Conservation (phyloP, 2,888 invertebrate genomes). For the Nomada fabriciana region DNA sequence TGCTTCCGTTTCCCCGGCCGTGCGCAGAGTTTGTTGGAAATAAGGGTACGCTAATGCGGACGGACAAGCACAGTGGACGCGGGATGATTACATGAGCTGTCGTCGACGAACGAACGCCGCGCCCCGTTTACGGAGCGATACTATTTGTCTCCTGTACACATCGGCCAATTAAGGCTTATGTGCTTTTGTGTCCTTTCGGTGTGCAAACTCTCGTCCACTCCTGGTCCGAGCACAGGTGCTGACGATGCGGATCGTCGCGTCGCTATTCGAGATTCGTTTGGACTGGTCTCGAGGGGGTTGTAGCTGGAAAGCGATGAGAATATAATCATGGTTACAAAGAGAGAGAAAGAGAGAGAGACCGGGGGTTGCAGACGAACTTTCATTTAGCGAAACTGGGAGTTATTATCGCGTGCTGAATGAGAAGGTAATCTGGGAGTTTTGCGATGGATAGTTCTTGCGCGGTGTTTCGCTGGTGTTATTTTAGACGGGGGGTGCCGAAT, state of each 20-base stretch:
- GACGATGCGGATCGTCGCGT: constrained; percentile 29
- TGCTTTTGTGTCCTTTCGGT: constrained; percentile 66
- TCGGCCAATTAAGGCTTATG: constrained; percentile 66
- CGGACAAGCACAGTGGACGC: constrained; percentile 36
- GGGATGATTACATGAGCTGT: constrained; percentile 54
- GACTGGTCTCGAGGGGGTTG: neutral
- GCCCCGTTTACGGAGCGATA: constrained; percentile 59
- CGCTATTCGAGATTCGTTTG: constrained; percentile 39
- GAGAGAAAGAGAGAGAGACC: neutral
- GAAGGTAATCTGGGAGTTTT: too few species aligned
- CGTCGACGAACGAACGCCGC: constrained; percentile 29
- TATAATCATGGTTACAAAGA: constrained; percentile 22
- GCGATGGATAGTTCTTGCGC: too few species aligned
- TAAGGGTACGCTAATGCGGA: constrained; percentile 51
- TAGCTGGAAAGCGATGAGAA: constrained; percentile 33
- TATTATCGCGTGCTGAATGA: neutral
- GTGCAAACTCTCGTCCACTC: constrained; percentile 58
- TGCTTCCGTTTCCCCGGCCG: constrained; percentile 17
- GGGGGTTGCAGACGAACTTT: constrained; percentile 4
- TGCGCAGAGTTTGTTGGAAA: constrained; percentile 22
- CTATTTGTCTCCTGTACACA: constrained; percentile 62
- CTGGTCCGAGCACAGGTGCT: constrained; percentile 33
- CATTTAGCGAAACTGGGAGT: neutral
- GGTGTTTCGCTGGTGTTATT: too few species aligned
- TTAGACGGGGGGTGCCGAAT: too few species aligned